Base-by-base conservation (phyloP, 1,140 invertebrate species). In the Caerostris darwini region DNA sequence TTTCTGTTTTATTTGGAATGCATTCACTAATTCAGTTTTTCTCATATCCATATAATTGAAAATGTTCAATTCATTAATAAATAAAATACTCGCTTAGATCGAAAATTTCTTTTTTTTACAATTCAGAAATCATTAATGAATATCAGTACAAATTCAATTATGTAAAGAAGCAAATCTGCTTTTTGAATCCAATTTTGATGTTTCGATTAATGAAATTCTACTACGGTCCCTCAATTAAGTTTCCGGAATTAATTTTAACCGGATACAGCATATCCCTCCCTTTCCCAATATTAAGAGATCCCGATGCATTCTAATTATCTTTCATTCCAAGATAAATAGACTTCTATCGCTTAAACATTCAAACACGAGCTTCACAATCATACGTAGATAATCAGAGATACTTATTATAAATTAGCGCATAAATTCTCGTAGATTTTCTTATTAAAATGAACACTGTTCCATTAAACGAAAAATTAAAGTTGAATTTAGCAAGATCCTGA, bases 171-270 rank as follows among this genome's bases (percentile, higher is more conserved):
- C 34, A 19, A 19, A 71, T 8, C 8, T 71, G 19, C 5, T 50
- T 71, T 71, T 34, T 71, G n/a, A 7, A 71, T 3, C n/a, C 34
- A 71, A 71, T 71, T 19, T 71, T 34, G 67, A 71, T 71, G 17
- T 3, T 71, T 67, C n/a, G 17, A 67, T 67, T 67, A 67, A n/a
- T 67, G 61, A 67, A 67, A 77, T 77, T 50, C 71, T 77, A 77
- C 8, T 34, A 12, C 0, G 7, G 12, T 34, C 8, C 50, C 34
- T 77, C 71, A 12, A 77, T 77, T 77, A 77, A 53, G 34, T 7
- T 53, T 77, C 71, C 71, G 71, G 53, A 77, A 77, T 77, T 77
- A 77, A 77, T 77, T 77, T 77, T 12, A 77, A 77, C 19, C 53
- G 50, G 71, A 77, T 77, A 50, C 34, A 77, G 34, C 34, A 34